A percentile compares a stretch with the other conserved stretches of the same genome.
Conservation (phyloP, 2,888 invertebrate species). For the Agrotis clavis region DNA sequence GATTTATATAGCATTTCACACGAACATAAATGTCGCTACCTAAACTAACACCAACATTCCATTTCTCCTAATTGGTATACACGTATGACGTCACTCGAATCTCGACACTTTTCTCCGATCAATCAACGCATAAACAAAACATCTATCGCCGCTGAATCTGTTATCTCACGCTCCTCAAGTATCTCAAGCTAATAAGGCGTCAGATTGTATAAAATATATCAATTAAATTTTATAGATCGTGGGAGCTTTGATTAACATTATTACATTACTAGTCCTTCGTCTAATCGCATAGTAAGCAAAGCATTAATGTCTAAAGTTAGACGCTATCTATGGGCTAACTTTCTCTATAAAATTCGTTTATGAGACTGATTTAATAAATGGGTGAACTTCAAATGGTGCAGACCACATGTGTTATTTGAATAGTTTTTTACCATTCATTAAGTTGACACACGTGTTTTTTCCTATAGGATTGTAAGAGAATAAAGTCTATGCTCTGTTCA, state of each 20-base stretch:
- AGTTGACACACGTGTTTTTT: constrained; percentile 15
- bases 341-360: constrained; percentile 7
- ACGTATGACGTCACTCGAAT: constrained; percentile 36
- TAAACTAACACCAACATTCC: constrained; percentile 36
- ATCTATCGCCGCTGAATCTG: constrained; percentile 45
- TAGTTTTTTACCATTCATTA: constrained; percentile 17
- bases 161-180: constrained; percentile 47
- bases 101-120: constrained; percentile 35
- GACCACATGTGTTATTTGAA: constrained; percentile 33
- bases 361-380: constrained; percentile 9
- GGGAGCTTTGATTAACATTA: constrained; percentile 37
- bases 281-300: constrained; percentile 18
- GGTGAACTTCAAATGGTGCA: constrained; percentile 23
- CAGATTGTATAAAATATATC: constrained; percentile 43
- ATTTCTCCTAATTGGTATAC: constrained; percentile 39
- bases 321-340: constrained; percentile 22
- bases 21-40: not conserved
- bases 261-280: constrained; percentile 15
- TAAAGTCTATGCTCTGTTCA: constrained; percentile 16
- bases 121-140: constrained; percentile 58
- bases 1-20: constrained; percentile 9
- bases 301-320: constrained; percentile 26
- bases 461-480: not conserved
- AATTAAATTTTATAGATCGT: constrained; percentile 49
- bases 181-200: constrained; percentile 46